Evolutionary conservation across 2,797 vertebrate genomes (phyloP), one percentile per base, ranked within the genome.

Genomic region (Sebastes hubbsi): DNA sequence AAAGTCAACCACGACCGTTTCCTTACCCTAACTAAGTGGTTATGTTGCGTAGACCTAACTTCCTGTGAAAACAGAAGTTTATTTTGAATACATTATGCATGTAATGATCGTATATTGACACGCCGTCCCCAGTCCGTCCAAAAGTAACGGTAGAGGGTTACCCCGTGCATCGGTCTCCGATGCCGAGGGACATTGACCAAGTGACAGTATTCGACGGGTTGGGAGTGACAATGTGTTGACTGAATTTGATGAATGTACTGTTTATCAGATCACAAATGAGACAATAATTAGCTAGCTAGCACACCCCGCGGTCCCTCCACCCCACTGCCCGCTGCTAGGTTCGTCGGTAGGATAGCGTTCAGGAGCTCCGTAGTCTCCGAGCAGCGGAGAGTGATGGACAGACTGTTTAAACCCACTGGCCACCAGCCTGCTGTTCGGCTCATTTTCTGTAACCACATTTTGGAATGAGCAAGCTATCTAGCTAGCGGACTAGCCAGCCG

Each of bases 151-250:
- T 49, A 8, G 42, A 49, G 42, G 42, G 18, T 16, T 46, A 46
- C 42, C 18, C 42, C 16, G 18, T 49, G 42, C 18, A 18, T 49
- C 46, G 18, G 46, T 20, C 46, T 49, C 3, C 18, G 18, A 49
- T 49, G 7, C 18, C 16, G 16, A 49, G 0, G 0, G 46, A 18
- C 2, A 8, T 0, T 18, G 18, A 49, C 46, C 7, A 8, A 49
- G 46, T 49, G 42, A 46, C 42, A 46, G 42, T 46, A 46, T 18
- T 46, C 0, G 42, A 46, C 42, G 16, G 0, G 42, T 18, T 46
- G 18, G 46, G 46, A 49, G 16, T 20, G 46, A 49, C 0, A 49
- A 49, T 49, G 46, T 0, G 18, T 49, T 49, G 16, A 20, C 8
- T 60, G 58, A 60, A 60, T 29, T 8, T 29, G 56, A 27, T 59